Conservation (phyloP, 2,113 vertebrate species). For the Chaetura pelagica region DNA sequence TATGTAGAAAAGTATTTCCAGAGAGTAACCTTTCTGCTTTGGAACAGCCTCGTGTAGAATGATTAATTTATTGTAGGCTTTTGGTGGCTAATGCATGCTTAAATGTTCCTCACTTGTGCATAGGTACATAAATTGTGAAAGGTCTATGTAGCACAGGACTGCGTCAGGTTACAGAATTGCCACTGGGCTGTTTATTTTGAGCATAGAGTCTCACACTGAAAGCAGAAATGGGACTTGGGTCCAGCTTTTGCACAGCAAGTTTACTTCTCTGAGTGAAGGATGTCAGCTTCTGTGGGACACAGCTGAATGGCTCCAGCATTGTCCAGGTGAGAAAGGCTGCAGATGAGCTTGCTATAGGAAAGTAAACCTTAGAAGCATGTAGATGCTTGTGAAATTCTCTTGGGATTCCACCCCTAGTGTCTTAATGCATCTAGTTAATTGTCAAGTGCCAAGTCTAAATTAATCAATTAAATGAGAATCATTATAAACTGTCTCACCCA, state of each 20-base stretch:
- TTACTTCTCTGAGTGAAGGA: neutral
- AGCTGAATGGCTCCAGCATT: neutral
- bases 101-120: neutral
- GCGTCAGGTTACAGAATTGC: rapidly evolving
- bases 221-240: neutral
- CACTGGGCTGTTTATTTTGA: neutral
- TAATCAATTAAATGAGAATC: conserved; percentile 65
- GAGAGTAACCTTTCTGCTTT: neutral
- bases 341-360: conserved; percentile 2
- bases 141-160: neutral
- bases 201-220: neutral
- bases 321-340: neutral
- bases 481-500: conserved; percentile 51
- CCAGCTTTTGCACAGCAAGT: neutral
- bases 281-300: neutral
- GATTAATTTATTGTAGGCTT: neutral
- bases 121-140: neutral
- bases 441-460: conserved; percentile 53
- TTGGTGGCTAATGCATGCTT: neutral
- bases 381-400: neutral
- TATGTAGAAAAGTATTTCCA: neutral
- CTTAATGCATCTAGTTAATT: conserved; percentile 32
- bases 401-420: neutral
- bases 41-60: neutral
- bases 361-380: neutral